Evolutionary conservation across 2,113 vertebrate genomes (phyloP).

Genomic region (Dolichallabes microphthalmus): DNA sequence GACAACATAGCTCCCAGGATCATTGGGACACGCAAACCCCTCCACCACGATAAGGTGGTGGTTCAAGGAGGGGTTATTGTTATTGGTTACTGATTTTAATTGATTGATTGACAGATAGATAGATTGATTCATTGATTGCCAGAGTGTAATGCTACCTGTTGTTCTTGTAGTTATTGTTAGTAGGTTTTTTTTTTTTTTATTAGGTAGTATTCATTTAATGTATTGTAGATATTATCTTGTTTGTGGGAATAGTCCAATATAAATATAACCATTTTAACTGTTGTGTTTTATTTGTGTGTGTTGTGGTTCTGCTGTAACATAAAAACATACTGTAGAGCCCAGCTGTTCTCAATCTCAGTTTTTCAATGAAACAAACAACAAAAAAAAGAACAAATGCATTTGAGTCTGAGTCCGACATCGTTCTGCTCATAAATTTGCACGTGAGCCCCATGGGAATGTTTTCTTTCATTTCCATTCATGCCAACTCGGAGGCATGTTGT

Average conservation of each 20-base stretch:
- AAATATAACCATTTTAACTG: neutral
- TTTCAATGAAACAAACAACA: neutral
- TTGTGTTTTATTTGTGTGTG: neutral
- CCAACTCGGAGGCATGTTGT: conserved; percentile 9
- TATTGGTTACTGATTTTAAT: neutral
- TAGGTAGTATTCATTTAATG: neutral
- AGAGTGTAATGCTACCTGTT: neutral
- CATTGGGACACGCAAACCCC: too few relatives aligned
- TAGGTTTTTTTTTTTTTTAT: neutral
- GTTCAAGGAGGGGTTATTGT: too few relatives aligned
- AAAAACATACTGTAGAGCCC: neutral
- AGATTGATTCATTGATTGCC: too few relatives aligned
- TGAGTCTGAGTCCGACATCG: neutral
- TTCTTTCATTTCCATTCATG: conserved; percentile 10
- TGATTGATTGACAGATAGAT: too few relatives aligned
- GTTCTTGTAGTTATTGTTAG: neutral
- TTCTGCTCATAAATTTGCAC: conserved; percentile 1
- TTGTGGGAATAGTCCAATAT: neutral
- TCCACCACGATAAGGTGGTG: too few relatives aligned
- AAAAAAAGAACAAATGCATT: neutral
- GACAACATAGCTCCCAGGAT: too few relatives aligned
- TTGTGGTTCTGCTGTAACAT: neutral
- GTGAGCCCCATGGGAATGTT: neutral
- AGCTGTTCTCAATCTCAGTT: conserved; percentile 1
- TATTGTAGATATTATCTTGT: too few relatives aligned